Evolutionary conservation across 1,140 invertebrate genomes (phyloP), one percentile per base, ranked within the genome.

Genomic region (Drosophila busckii): DNA sequence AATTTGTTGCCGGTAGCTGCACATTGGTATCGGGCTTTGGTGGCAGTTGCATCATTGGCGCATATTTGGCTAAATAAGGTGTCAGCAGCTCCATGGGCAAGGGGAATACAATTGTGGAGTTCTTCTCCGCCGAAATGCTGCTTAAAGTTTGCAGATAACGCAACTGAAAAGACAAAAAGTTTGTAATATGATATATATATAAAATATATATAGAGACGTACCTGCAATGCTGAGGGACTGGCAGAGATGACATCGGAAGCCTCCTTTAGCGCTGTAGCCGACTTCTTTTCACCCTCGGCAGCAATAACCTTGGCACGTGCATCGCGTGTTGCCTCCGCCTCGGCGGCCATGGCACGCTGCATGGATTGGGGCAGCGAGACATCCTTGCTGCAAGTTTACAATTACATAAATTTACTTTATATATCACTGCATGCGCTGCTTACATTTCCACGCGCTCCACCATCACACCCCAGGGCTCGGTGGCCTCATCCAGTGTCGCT

Each of bases 381-480:
- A 82, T 97, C 96, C 89, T 97, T 97, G 44, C 95, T 97, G 88
- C 1, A 46, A 34, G 12, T 1, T 6, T 2, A 56, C 25, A 2
- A 3, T 5, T 4, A 13, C 4, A 3, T 5, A 13, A 13, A 6
- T 10, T 4, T 15, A 45, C 6, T 20, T 9, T 13, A 19, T 5
- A 5, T 22, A 17, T 0, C 0, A n/a, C 7, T 15, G 19, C 2
- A 1, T 17, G 9, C 13, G 26, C 42, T 53, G 87, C 91, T 94
- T 89, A 97, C 95, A 98, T 96, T 91, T 98, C 96, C 16, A 98
- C 96, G 63, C 96, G 90, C 88, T 98, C 96, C 0, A 98, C 96
- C 89, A 98, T 97, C 8, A 98, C 95, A n/a, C 97, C 97, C 97
- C 97, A 98, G 23, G 95, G 94, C 71, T 97, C 96, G 3, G 97